Evolutionary conservation across 2,113 vertebrate species (phyloP).

Genomic region (Chroicocephalus ridibundus): DNA sequence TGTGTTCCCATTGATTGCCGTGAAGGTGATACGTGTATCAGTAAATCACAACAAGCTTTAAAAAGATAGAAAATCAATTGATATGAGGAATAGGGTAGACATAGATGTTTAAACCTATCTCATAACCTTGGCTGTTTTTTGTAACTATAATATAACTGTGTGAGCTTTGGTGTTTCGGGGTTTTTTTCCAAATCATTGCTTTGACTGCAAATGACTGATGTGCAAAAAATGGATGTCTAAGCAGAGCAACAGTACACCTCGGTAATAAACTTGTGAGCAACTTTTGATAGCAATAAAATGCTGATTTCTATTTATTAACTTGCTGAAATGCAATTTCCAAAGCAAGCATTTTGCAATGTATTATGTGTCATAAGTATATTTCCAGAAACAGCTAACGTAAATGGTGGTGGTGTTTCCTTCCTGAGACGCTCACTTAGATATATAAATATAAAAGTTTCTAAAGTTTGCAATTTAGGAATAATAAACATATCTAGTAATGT

Average conservation of each 20-base stretch:
- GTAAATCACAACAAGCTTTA: conserved; percentile 58
- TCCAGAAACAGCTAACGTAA: rapidly evolving
- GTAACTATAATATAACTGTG: background rate
- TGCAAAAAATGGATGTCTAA: background rate
- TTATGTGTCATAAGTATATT: background rate
- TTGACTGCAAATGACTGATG: background rate
- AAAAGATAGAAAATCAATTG: conserved; percentile 56
- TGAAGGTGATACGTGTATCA: conserved; percentile 31
- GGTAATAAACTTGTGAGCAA: background rate
- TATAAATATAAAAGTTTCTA: background rate
- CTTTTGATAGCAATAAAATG: background rate
- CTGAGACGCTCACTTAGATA: background rate
- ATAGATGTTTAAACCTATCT: conserved; percentile 18
- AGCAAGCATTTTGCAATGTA: background rate
- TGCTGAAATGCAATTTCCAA: background rate
- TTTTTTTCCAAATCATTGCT: background rate
- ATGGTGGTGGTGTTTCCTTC: background rate
- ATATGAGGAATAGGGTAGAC: background rate
- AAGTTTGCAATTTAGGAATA: background rate
- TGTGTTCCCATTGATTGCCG: conserved; percentile 41
- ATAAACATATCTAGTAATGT: background rate
- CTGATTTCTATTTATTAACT: background rate
- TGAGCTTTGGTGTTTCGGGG: background rate
- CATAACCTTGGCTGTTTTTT: background rate
- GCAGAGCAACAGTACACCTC: background rate